Evolutionary conservation across 2,113 vertebrate species (phyloP).

Genomic region (Pimephales promelas): DNA sequence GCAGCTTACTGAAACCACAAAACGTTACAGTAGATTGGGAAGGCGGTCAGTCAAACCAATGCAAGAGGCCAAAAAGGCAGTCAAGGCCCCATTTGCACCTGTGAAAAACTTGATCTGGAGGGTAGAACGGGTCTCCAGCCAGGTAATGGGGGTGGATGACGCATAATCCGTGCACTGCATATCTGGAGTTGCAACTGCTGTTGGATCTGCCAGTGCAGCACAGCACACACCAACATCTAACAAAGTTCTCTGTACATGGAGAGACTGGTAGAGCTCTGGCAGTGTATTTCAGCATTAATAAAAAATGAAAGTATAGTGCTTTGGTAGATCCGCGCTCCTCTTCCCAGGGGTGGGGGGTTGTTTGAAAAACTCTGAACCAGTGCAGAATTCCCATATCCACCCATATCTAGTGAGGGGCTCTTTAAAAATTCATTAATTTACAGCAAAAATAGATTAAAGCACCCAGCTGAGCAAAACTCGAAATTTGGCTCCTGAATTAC

Average conservation of each 20-base stretch:
- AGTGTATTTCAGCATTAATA: slow-evolving; percentile 73
- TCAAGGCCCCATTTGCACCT: neutral
- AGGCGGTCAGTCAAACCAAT: neutral
- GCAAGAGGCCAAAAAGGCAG: neutral
- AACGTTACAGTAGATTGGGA: neutral
- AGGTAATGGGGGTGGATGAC: slow-evolving; percentile 24
- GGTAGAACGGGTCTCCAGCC: slow-evolving; percentile 8
- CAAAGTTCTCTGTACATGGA: slow-evolving; percentile 46
- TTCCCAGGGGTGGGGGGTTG: slow-evolving; percentile 60
- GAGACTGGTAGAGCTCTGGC: slow-evolving; percentile 59
- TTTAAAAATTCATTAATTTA: slow-evolving; percentile 87
- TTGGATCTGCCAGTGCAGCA: slow-evolving; percentile 33
- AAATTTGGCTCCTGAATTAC: slow-evolving; percentile 79
- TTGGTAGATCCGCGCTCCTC: slow-evolving; percentile 68
- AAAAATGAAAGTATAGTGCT: slow-evolving; percentile 75
- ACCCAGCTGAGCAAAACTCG: slow-evolving; percentile 79
- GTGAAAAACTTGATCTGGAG: slow-evolving; percentile 23
- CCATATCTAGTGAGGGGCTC: slow-evolving; percentile 71
- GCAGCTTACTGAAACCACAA: slow-evolving; percentile 19
- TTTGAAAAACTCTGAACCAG: slow-evolving; percentile 71
- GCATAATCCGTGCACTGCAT: slow-evolving; percentile 21
- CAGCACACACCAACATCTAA: slow-evolving; percentile 44
- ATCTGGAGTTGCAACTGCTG: slow-evolving; percentile 33
- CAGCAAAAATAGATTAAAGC: slow-evolving; percentile 83
- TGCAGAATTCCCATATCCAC: slow-evolving; percentile 73